Conservation (phyloP, 2,888 invertebrate species). For the Zygothrica quintamaculata region DNA sequence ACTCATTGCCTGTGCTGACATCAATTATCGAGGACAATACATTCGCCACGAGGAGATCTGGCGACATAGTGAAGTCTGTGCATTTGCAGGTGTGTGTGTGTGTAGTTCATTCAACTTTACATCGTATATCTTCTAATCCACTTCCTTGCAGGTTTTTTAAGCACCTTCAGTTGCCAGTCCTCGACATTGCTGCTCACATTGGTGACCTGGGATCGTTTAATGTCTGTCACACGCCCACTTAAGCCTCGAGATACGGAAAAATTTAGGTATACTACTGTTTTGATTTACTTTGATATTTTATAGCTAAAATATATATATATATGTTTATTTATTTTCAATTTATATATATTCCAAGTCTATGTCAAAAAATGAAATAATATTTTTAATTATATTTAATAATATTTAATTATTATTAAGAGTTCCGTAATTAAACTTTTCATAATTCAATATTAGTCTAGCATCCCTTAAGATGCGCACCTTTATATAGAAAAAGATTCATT, state of each 20-base stretch:
- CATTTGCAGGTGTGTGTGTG: constrained; percentile 85
- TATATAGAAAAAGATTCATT: too few species aligned
- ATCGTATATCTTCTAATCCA: constrained; percentile 13
- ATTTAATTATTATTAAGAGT: too few species aligned
- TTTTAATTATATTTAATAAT: too few species aligned
- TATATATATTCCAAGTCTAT: too few species aligned
- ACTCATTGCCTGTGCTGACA: constrained; percentile 86
- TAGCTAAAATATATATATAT: too few species aligned
- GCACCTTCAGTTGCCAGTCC: constrained; percentile 87
- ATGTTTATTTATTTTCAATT: too few species aligned
- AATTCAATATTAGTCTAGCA: too few species aligned
- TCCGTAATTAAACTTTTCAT: too few species aligned
- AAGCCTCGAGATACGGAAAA: constrained; percentile 81
- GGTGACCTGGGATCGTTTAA: constrained; percentile 87
- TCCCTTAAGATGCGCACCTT: too few species aligned
- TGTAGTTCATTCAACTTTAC: background rate
- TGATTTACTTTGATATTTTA: too few species aligned
- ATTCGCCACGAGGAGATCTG: constrained; percentile 86
- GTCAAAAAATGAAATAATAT: too few species aligned
- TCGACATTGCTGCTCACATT: constrained; percentile 87
- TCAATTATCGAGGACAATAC: constrained; percentile 86
- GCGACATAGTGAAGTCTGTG: constrained; percentile 86
- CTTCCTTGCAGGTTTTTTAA: constrained; percentile 85
- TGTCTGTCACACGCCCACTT: constrained; percentile 87
- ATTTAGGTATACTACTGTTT: constrained; percentile 73